Evolutionary conservation across 2,888 invertebrate genomes (phyloP).

Genomic region (Hermodice carunculata): DNA sequence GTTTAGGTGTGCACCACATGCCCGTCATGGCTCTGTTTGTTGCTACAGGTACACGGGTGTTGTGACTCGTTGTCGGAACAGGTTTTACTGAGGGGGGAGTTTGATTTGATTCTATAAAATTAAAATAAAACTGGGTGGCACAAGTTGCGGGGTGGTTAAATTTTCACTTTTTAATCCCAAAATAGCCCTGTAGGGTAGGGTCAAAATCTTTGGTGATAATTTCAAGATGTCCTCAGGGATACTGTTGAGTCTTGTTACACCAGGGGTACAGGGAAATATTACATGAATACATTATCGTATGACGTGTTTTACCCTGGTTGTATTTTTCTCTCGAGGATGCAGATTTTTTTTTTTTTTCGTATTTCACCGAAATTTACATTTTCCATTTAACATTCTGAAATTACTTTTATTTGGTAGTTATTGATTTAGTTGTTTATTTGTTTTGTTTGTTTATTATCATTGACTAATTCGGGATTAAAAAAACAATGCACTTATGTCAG

Average conservation of each 20-base stretch:
- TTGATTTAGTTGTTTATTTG: too few relatives aligned
- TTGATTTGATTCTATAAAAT: constrained; percentile 50
- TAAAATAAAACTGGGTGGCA: constrained; percentile 58
- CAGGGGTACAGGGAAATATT: constrained; percentile 50
- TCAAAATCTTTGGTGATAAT: constrained; percentile 46
- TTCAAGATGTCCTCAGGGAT: constrained; percentile 47
- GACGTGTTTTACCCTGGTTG: constrained; percentile 28
- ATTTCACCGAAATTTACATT: too few relatives aligned
- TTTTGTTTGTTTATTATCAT: too few relatives aligned
- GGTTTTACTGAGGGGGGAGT: constrained; percentile 61
- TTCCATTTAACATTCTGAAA: too few relatives aligned
- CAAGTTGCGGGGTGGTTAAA: constrained; percentile 48
- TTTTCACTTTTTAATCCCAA: constrained; percentile 49
- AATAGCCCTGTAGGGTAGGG: constrained; percentile 39
- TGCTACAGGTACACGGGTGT: constrained; percentile 52
- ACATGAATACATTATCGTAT: constrained; percentile 46
- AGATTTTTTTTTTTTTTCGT: too few relatives aligned
- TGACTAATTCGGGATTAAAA: too few relatives aligned
- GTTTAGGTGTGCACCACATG: constrained; percentile 63
- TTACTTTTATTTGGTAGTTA: too few relatives aligned
- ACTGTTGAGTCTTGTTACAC: constrained; percentile 43
- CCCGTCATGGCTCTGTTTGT: constrained; percentile 49
- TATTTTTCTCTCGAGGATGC: too few relatives aligned
- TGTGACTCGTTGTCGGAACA: constrained; percentile 52
- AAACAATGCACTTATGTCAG: too few relatives aligned